Conservation (phyloP, 2,113 vertebrate genomes). For the Jacana jacana region DNA sequence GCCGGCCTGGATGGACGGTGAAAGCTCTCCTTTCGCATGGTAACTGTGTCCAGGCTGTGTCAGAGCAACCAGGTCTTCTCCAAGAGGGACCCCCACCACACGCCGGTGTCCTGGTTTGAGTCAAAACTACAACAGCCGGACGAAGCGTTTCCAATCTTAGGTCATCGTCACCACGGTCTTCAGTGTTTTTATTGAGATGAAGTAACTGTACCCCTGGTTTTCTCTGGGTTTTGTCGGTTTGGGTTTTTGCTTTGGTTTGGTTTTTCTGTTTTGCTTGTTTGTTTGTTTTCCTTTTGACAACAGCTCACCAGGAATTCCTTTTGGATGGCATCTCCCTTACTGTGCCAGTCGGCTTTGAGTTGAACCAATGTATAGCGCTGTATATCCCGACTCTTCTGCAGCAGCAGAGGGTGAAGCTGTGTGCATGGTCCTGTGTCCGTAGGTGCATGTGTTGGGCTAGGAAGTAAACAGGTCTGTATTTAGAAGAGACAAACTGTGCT, state of each 20-base stretch:
- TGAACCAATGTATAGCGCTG: conserved; percentile 76
- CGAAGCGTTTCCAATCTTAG: conserved; percentile 49
- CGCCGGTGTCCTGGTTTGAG: too few relatives aligned
- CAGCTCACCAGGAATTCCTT: conserved; percentile 51
- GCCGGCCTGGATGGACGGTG: not conserved
- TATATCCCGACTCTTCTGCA: conserved; percentile 80
- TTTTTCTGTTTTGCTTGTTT: too few relatives aligned
- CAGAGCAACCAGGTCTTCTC: conserved; percentile 20
- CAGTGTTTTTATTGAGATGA: conserved; percentile 80
- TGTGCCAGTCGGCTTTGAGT: conserved; percentile 61
- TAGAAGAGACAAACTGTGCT: conserved; percentile 75
- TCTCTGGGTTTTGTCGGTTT: conserved; percentile 15
- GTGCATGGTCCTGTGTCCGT: conserved; percentile 78
- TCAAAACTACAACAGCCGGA: too few relatives aligned
- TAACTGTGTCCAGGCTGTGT: conserved; percentile 39
- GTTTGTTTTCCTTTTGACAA: conserved; percentile 13
- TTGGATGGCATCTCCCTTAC: conserved; percentile 60
- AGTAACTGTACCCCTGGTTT: conserved; percentile 61
- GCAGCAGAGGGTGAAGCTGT: conserved; percentile 74
- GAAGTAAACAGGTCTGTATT: conserved; percentile 72
- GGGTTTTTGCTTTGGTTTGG: too few relatives aligned
- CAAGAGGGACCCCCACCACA: conserved; percentile 17
- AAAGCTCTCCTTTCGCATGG: not conserved
- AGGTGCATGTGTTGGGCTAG: conserved; percentile 78
- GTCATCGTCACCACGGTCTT: conserved; percentile 78